Base-by-base conservation (phyloP, 2,888 invertebrate genomes). In the Cerastis leucographa region DNA sequence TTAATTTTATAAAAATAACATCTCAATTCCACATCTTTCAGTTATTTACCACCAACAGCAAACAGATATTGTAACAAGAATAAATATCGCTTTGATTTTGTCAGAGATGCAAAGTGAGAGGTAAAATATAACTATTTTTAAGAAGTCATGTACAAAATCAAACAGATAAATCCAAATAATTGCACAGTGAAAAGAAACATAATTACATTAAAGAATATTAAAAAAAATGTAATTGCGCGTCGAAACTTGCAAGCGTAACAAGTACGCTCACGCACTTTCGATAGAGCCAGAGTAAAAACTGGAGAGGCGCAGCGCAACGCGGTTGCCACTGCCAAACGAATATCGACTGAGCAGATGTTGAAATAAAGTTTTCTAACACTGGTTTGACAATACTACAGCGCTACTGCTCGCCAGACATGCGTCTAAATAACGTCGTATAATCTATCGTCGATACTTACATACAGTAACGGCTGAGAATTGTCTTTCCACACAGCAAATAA, bases 401-500 rank as follows among this genome's bases (percentile, higher is more conserved):
- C 59, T 59, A 19, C 9, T 25, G 9, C 29, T 9, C 9, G 4
- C 59, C 59, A 59, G 29, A 35, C 19, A 1, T 4, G 29, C 17
- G n/a, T n/a, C n/a, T n/a, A n/a, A n/a, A n/a, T n/a, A n/a, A n/a
- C n/a, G n/a, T n/a, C n/a, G n/a, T n/a, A n/a, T n/a, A n/a, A n/a
- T n/a, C n/a, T n/a, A n/a, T n/a, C 4, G 4, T 29, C 17, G 29
- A 56, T 56, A n/a, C n/a, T 54, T 9, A n/a, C 7, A 56, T 14
- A 54, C 5, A 54, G n/a, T n/a, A 51, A 59, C 19, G 8, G 4
- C 17, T 59, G 17, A 17, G 62, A 22, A 22, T 40, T 40, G 62
- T 40, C 62, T 40, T 40, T 42, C 4, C n/a, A 62, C 19, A 7
- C 22, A 67, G 54, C 0, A 42, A 85, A 75, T 71, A 54, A 75